phyloP scores from a whole-genome alignment of 2,113 vertebrate genomes.

The Nesoenas mayeri region DNA sequence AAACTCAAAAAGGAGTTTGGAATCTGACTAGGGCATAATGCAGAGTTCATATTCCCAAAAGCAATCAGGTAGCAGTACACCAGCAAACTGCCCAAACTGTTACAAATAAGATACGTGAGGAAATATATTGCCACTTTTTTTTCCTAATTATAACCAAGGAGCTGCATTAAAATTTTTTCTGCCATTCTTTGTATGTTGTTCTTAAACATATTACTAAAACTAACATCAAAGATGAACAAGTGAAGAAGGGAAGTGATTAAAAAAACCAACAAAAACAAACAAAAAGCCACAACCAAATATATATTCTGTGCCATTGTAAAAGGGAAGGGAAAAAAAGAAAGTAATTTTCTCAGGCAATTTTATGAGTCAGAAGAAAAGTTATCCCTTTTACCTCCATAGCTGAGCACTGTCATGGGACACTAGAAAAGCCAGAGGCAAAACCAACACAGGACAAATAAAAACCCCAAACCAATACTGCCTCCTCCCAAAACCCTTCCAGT shows the following conservation, averaged over 20 bases:
- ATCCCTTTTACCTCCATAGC: background rate
- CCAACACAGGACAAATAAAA: background rate
- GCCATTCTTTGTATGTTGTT: background rate
- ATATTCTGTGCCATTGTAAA: background rate
- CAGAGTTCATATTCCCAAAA: background rate
- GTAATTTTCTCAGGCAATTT: background rate
- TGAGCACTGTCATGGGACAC: background rate
- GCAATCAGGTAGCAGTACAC: background rate
- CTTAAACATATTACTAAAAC: background rate
- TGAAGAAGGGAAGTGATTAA: background rate
- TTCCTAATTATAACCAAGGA: background rate
- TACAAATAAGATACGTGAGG: background rate
- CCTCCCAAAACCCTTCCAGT: background rate
- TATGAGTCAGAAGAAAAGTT: background rate
- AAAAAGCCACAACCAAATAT: background rate
- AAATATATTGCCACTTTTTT: background rate
- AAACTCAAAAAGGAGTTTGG: background rate
- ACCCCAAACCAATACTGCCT: background rate
- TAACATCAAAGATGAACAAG: background rate
- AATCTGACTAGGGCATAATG: background rate
- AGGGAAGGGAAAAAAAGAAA: background rate
- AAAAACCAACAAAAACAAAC: background rate
- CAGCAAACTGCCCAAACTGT: background rate
- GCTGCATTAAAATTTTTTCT: background rate
- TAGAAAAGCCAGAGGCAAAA: conserved; percentile 20